phyloP scores from a whole-genome alignment of 2,797 vertebrate genomes.

The Xerus rutilus region DNA sequence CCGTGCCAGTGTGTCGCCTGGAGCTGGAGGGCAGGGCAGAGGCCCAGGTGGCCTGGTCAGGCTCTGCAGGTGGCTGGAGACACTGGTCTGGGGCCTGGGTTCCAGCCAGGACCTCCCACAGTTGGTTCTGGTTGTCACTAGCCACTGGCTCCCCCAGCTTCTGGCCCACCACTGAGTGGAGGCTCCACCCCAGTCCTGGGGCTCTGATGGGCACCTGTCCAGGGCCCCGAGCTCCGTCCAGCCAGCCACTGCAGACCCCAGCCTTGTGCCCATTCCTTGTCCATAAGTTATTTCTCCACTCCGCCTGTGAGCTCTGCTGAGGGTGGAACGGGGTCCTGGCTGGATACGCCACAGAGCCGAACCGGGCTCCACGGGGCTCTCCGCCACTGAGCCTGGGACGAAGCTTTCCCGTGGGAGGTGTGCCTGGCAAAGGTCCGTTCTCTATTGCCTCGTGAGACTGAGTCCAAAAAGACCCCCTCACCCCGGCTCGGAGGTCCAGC shows the following conservation, averaged over 20 bases:
- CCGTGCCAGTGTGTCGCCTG: background rate
- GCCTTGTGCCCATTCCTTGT: fast-evolving
- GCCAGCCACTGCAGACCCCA: too few relatives aligned
- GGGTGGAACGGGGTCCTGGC: fast-evolving
- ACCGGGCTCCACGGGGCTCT: fast-evolving
- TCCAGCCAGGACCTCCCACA: background rate
- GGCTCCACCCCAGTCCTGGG: background rate
- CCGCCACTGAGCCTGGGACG: too few relatives aligned
- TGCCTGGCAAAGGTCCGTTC: fast-evolving
- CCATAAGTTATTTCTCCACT: fast-evolving
- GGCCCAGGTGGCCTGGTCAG: background rate
- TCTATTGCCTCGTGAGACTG: too few relatives aligned
- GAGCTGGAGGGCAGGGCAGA: background rate
- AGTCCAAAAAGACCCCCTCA: too few relatives aligned
- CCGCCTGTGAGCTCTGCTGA: fast-evolving
- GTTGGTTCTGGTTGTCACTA: background rate
- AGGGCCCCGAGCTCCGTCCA: fast-evolving
- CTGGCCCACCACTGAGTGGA: background rate
- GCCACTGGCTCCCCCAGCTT: fast-evolving
- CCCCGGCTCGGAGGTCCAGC: background rate
- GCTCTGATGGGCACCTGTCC: background rate
- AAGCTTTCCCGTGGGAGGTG: background rate
- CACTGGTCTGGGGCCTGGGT: background rate
- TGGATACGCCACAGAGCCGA: fast-evolving
- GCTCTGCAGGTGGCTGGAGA: background rate